Base-by-base conservation (phyloP, 2,113 vertebrate species). In the Eubucco bourcierii region DNA sequence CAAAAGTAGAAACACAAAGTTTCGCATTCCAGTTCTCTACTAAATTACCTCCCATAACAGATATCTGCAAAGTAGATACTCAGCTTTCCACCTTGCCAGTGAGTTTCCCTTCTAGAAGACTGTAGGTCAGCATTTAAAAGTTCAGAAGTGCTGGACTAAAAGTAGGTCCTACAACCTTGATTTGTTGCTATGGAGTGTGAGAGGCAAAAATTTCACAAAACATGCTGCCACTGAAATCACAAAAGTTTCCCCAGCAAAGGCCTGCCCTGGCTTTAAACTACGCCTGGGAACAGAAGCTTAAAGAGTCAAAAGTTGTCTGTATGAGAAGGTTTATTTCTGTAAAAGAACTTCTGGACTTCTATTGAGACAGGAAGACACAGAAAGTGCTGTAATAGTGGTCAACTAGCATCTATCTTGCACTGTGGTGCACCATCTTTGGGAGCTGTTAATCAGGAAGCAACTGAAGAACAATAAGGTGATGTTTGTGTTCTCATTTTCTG, bases 141-240 rank as follows among this genome's bases (percentile, higher is more conserved):
- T n/a, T 50, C 39, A 53, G 55, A 59, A 70, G 7, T 0, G 1
- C 29, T 29, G 60, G 16, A 55, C 15, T 46, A 41, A 44, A 53
- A 72, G 24, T 17, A 88, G 28, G 20, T 56, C 24, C 21, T 46
- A 33, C 53, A 76, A 17, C 15, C 18, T 47, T 53, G 13, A 27
- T 27, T 65, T 80, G 8, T 29, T 70, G 37, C 50, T 67, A 50
- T 86, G 44, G 47, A 52, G 17, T 6, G 3, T 10, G 9, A 79
- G 18, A 44, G 23, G 11, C 21, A 68, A 56, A 68, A 19, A 55
- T 12, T 28, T 19, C 10, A 17, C 34, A 27, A 9, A 55, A 9
- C 5, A 1, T 0, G 24, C 15, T 4, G 7, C 27, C 4, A 18
- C 28, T 27, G 0, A 0, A 59, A 27, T 15, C 58, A 72, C 59